Evolutionary conservation across 2,113 vertebrate species (phyloP).

Genomic region (Psophia crepitans): DNA sequence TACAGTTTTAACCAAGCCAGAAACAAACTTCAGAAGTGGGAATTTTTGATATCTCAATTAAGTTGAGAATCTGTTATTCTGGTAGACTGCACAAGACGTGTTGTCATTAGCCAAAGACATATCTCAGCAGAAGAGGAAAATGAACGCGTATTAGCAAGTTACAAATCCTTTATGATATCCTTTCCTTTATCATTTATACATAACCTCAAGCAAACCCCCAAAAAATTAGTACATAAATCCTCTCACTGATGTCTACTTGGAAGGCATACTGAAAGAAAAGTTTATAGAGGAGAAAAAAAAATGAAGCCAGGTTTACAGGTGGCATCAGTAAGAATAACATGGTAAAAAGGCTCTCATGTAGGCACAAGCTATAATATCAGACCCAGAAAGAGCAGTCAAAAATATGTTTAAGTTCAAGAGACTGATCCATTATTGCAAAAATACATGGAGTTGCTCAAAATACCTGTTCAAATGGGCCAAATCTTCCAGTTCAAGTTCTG

Average conservation of each 20-base stretch:
- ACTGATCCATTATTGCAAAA: not conserved
- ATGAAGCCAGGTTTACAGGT: not conserved
- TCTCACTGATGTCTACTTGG: not conserved
- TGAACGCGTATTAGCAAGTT: not conserved
- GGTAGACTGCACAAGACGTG: not conserved
- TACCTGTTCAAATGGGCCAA: not conserved
- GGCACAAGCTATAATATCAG: not conserved
- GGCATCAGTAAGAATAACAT: not conserved
- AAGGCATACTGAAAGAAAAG: not conserved
- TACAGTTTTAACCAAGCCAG: not conserved
- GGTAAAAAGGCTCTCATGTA: not conserved
- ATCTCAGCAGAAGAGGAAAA: not conserved
- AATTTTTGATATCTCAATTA: not conserved
- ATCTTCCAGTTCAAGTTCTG: not conserved
- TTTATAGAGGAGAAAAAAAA: not conserved
- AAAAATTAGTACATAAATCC: not conserved
- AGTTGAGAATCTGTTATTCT: not conserved
- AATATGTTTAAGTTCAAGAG: not conserved
- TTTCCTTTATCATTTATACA: not conserved
- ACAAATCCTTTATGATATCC: not conserved
- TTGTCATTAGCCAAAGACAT: not conserved
- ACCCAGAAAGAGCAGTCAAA: not conserved
- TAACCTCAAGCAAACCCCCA: not conserved
- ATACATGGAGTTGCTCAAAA: not conserved
- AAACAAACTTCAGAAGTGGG: not conserved